A percentile compares a stretch with the other conserved stretches of the same genome.
Evolutionary conservation across 2,797 vertebrate genomes (phyloP).

Genomic region (Lagocephalus sceleratus): DNA sequence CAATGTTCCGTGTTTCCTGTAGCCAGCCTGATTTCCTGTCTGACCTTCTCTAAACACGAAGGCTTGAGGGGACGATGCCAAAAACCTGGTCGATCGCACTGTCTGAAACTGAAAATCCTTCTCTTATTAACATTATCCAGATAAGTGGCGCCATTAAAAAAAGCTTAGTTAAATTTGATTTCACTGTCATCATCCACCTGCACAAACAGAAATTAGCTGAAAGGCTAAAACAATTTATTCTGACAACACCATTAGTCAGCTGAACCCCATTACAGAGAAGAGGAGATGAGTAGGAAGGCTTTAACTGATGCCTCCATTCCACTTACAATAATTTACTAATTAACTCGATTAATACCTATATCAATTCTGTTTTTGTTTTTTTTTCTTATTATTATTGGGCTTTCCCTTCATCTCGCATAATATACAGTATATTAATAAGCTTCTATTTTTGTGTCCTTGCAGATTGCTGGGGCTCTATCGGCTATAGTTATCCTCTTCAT

Average conservation of each 20-base stretch:
- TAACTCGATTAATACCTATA: constrained; percentile 10
- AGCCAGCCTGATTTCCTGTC: too few species aligned
- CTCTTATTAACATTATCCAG: constrained; percentile 18
- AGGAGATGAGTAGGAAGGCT: constrained; percentile 14
- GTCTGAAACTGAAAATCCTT: constrained; percentile 12
- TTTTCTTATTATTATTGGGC: background rate
- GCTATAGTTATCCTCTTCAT: constrained; percentile 88
- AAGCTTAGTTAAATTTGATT: constrained; percentile 29
- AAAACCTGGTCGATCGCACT: constrained; percentile 9
- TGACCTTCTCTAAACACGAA: too few species aligned
- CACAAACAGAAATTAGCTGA: constrained; percentile 33
- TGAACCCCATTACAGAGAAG: constrained; percentile 7
- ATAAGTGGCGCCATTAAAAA: constrained; percentile 41
- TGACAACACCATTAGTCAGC: constrained; percentile 32
- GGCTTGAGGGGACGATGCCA: background rate
- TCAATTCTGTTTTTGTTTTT: constrained; percentile 17
- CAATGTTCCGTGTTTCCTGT: too few species aligned
- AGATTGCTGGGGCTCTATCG: constrained; percentile 87
- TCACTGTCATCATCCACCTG: constrained; percentile 23
- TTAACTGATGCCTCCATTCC: constrained; percentile 8
- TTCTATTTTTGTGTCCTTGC: constrained; percentile 17
- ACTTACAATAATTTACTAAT: constrained; percentile 20
- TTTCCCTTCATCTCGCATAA: constrained; percentile 20
- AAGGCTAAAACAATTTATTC: constrained; percentile 35
- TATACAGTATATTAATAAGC: constrained; percentile 24